Conservation (phyloP, 2,888 invertebrate genomes). For the Dasysyrphus albostriatus region DNA sequence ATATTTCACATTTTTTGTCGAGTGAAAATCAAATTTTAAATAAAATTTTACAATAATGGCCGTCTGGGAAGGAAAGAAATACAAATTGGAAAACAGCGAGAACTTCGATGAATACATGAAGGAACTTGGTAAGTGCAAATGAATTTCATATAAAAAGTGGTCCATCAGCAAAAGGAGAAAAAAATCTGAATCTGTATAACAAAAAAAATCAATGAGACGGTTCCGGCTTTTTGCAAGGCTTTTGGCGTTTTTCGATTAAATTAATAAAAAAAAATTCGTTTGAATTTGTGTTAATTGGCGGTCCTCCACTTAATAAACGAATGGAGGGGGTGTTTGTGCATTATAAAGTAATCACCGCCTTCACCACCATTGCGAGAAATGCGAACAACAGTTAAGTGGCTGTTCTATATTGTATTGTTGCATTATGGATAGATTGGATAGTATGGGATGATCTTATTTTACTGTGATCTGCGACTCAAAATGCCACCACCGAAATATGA, state of each 20-base stretch:
- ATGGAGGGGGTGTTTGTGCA: neutral
- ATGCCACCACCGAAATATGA: neutral
- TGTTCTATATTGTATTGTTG: slow-evolving; percentile 45
- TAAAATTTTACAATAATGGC: slow-evolving; percentile 79
- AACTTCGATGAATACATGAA: slow-evolving; percentile 97
- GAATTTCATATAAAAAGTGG: neutral
- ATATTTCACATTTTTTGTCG: slow-evolving; percentile 31
- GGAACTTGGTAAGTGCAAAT: slow-evolving; percentile 88
- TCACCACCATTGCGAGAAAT: slow-evolving; percentile 10
- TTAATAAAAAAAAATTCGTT: slow-evolving; percentile 22
- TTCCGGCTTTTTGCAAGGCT: slow-evolving; percentile 42
- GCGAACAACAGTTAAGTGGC: slow-evolving; percentile 49
- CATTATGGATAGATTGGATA: neutral
- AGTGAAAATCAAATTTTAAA: slow-evolving; percentile 38
- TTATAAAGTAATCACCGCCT: neutral
- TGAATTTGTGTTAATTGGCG: slow-evolving; percentile 64
- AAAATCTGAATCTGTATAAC: neutral
- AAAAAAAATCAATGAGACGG: slow-evolving; percentile 12
- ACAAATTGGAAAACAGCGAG: slow-evolving; percentile 90
- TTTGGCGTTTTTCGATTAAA: slow-evolving; percentile 1
- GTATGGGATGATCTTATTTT: neutral
- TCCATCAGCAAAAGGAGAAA: neutral
- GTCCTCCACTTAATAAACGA: neutral
- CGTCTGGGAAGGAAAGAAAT: slow-evolving; percentile 88
- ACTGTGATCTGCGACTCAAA: neutral